Percentiles rank a stretch among this genome's conserved stretches.
Evolutionary conservation across 2,113 vertebrate species (phyloP).

Genomic region (Damaliscus lunatus): DNA sequence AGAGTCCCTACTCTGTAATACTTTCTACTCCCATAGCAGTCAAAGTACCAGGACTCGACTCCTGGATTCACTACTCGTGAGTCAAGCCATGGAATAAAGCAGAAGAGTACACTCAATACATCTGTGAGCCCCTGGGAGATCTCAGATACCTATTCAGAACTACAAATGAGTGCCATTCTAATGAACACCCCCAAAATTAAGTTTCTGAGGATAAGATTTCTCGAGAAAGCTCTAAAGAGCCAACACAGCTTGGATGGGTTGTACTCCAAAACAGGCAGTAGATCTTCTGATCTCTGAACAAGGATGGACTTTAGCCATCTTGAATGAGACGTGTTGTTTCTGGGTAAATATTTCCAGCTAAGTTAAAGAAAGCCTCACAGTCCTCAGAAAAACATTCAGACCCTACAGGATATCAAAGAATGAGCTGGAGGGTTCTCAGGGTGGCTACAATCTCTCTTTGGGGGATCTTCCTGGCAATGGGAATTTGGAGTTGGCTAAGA

Average conservation of each 20-base stretch:
- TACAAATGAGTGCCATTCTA: background rate
- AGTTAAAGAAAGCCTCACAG: background rate
- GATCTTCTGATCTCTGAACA: background rate
- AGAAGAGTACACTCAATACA: background rate
- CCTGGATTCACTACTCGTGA: background rate
- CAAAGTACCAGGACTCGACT: background rate
- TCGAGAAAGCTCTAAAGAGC: background rate
- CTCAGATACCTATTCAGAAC: background rate
- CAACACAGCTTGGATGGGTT: background rate
- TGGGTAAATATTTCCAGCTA: background rate
- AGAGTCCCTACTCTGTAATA: background rate
- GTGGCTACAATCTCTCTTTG: background rate
- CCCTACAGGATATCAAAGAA: background rate
- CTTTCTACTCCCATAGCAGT: background rate
- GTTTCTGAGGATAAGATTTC: background rate
- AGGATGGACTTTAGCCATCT: background rate
- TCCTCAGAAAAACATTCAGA: background rate
- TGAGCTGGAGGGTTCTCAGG: background rate
- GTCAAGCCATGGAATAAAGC: background rate
- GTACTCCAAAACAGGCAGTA: background rate
- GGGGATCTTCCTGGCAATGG: background rate
- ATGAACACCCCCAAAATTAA: background rate
- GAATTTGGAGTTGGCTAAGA: background rate
- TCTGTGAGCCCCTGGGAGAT: background rate
- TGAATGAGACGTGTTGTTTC: background rate